Percentiles rank a stretch among this genome's conserved stretches.
Evolutionary conservation across 1,140 invertebrate genomes (phyloP).

Genomic region (Papilio xuthus): DNA sequence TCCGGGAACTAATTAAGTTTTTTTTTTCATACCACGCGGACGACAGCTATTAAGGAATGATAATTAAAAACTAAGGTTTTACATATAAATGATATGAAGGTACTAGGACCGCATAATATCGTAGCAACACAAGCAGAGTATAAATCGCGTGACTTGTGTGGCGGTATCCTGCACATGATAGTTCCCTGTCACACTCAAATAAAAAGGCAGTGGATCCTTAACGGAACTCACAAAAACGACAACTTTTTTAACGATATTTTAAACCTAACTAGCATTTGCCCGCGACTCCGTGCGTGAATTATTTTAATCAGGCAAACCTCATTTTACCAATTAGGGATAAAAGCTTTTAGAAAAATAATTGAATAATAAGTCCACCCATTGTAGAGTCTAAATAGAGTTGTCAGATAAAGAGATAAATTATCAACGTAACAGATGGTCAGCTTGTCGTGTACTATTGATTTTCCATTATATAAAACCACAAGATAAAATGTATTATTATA

Average conservation of each 20-base stretch:
- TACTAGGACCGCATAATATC: background rate
- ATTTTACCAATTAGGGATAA: background rate
- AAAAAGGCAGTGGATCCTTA: constrained; percentile 2
- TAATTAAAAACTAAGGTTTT: background rate
- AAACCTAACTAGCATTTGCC: too few relatives aligned
- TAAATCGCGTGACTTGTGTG: constrained; percentile 62
- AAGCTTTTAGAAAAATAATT: constrained; percentile 8
- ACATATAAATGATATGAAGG: background rate
- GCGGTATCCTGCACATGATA: constrained; percentile 50
- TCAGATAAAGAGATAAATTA: background rate
- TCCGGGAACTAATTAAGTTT: too few relatives aligned
- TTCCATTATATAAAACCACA: background rate
- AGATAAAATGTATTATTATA: background rate
- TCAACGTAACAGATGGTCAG: background rate
- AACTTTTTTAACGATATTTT: background rate
- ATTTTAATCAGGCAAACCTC: too few relatives aligned
- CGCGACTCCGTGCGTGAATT: too few relatives aligned
- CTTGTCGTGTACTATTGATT: background rate
- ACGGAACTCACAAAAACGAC: background rate
- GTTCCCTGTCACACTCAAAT: constrained; percentile 35
- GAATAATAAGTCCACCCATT: background rate
- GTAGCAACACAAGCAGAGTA: constrained; percentile 39
- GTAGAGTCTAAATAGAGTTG: background rate
- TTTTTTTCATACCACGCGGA: too few relatives aligned
- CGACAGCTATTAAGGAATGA: too few relatives aligned